Percentiles rank a stretch among this genome's conserved stretches.
phyloP scores from a whole-genome alignment of 2,797 vertebrate species.

The Siniperca obscura region DNA sequence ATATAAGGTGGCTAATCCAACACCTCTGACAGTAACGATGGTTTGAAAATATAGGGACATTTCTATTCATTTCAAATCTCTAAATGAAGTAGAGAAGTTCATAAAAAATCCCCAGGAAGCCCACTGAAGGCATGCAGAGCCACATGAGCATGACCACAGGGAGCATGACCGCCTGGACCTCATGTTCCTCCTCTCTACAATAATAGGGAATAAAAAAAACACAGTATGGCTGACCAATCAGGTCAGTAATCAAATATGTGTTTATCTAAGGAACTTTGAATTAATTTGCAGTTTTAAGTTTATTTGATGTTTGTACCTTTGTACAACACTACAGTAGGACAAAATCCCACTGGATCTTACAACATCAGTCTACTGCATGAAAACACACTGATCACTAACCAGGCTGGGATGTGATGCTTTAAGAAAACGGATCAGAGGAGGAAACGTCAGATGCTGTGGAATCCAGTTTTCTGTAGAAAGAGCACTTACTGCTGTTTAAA shows the following conservation, averaged over 20 bases:
- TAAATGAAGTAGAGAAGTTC: background rate
- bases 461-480: conserved; percentile 10
- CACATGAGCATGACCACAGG: background rate
- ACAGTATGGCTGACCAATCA: background rate
- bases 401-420: background rate
- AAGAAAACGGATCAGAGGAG: background rate
- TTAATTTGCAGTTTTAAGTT: background rate
- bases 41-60: background rate
- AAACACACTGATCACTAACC: background rate
- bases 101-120: background rate
- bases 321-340: background rate
- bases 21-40: background rate
- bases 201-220: background rate
- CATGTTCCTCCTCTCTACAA: background rate
- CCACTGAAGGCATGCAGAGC: background rate
- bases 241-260: background rate
- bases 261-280: background rate
- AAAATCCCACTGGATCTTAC: conserved; percentile 9
- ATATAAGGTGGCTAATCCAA: background rate
- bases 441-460: background rate
- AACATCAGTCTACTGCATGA: background rate
- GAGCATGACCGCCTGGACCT: background rate
- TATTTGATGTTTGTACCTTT: background rate
- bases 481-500: conserved; percentile 35
- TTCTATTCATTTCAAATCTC: background rate